Conservation (phyloP, 37 sponge, comb jelly and placozoan genomes). For the Oopsacas minuta region DNA sequence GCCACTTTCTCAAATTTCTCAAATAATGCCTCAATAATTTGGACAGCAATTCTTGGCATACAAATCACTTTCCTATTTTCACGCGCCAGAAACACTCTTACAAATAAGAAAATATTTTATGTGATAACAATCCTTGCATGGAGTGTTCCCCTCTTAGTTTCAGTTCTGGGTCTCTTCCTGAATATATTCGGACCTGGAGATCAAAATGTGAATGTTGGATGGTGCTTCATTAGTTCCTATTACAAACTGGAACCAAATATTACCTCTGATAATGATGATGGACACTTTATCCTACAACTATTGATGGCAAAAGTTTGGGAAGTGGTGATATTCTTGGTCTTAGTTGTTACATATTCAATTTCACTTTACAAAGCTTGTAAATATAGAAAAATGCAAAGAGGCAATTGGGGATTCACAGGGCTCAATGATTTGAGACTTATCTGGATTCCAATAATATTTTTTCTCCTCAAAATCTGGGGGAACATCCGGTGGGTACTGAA, state of each 20-base stretch:
- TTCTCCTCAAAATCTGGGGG: background rate
- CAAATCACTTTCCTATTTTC: background rate
- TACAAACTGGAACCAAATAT: background rate
- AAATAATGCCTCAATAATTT: constrained; percentile 1
- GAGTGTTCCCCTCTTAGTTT: background rate
- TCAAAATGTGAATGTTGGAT: background rate
- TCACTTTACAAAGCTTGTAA: background rate
- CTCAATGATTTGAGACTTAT: background rate
- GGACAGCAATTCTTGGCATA: background rate
- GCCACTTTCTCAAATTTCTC: background rate
- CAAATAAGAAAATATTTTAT: background rate
- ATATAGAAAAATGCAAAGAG: background rate
- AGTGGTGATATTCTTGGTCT: background rate
- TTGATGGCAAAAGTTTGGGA: background rate
- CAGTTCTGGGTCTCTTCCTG: background rate
- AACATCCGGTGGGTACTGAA: background rate
- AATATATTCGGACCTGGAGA: background rate
- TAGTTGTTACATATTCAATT: background rate
- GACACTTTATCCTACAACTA: background rate
- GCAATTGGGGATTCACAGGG: background rate
- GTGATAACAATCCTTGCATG: background rate
- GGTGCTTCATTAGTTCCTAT: constrained; percentile 17
- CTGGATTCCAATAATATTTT: background rate
- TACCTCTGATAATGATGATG: background rate
- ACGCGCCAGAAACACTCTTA: background rate